Conservation (phyloP, 2,797 vertebrate genomes). For the Thaleichthys pacificus region DNA sequence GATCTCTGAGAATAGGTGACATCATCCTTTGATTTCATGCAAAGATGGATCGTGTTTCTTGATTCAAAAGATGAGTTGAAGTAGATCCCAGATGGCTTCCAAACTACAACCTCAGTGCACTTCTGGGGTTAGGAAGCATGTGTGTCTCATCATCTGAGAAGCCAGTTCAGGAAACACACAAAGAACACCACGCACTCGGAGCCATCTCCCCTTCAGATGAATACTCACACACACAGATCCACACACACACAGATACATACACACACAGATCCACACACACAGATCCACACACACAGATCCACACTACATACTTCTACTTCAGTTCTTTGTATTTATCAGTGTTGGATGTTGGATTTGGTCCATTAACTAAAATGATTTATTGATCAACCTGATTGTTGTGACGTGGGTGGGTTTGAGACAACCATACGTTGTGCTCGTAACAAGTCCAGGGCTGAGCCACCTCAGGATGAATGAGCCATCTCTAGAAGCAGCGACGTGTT, state of each 20-base stretch:
- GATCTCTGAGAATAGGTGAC: slow-evolving; percentile 64
- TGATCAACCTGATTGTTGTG: slow-evolving; percentile 33
- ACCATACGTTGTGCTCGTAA: slow-evolving; percentile 40
- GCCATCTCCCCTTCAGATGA: background rate
- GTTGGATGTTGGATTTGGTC: background rate
- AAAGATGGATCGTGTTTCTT: slow-evolving; percentile 46
- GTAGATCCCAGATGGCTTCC: slow-evolving; percentile 1
- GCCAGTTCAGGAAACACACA: too few relatives aligned
- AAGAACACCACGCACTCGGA: too few relatives aligned
- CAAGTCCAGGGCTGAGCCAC: slow-evolving; percentile 58
- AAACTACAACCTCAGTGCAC: too few relatives aligned
- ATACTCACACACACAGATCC: too few relatives aligned
- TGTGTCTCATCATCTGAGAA: background rate
- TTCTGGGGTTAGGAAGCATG: too few relatives aligned
- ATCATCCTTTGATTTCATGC: slow-evolving; percentile 65
- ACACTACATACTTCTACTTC: too few relatives aligned
- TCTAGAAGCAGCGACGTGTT: too few relatives aligned
- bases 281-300: background rate
- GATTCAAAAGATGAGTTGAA: slow-evolving; percentile 26
- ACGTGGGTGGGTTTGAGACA: slow-evolving; percentile 45
- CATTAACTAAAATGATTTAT: slow-evolving; percentile 34
- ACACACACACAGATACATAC: too few relatives aligned
- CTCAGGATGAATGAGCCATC: slow-evolving; percentile 23
- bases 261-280: background rate
- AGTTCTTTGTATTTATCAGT: background rate